A percentile compares a stretch with the other conserved stretches of the same genome.
These are phyloP conservation scores for Atrichornis clamosus DNA, from an alignment of 2,113 vertebrate genomes.

Conservation along the genomic window DNA sequence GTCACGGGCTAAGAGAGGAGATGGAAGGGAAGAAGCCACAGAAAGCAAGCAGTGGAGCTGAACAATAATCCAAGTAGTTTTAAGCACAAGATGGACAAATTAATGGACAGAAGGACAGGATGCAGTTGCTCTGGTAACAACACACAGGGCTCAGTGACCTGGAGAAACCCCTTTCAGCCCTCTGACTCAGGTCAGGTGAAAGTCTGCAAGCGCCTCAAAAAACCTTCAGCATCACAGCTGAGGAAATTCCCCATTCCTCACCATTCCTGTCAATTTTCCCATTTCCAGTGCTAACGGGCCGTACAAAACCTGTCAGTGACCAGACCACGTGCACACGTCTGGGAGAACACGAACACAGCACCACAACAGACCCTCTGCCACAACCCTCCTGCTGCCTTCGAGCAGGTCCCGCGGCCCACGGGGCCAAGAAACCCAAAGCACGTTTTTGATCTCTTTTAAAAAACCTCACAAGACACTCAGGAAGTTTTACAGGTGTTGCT, in stretches of 20 bases:
- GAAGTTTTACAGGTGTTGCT: neutral
- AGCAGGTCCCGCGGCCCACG: neutral
- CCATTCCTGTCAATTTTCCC: neutral
- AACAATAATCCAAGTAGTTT: neutral
- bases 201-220: neutral
- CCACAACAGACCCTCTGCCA: neutral
- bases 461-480: neutral
- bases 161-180: neutral
- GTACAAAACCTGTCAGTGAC: neutral
- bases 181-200: neutral
- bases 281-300: neutral
- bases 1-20: neutral
- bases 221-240: neutral
- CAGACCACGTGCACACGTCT: rapidly evolving
- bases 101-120: neutral
- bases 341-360: neutral
- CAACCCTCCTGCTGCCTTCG: neutral
- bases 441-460: neutral
- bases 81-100: neutral
- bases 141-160: neutral
- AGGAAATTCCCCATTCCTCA: neutral
- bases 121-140: neutral
- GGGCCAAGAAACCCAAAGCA: neutral
- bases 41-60: neutral
- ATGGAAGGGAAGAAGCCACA: neutral